These are phyloP conservation scores for Equus przewalskii DNA, from an alignment of 2,113 vertebrate species.

Conservation along the genomic window DNA sequence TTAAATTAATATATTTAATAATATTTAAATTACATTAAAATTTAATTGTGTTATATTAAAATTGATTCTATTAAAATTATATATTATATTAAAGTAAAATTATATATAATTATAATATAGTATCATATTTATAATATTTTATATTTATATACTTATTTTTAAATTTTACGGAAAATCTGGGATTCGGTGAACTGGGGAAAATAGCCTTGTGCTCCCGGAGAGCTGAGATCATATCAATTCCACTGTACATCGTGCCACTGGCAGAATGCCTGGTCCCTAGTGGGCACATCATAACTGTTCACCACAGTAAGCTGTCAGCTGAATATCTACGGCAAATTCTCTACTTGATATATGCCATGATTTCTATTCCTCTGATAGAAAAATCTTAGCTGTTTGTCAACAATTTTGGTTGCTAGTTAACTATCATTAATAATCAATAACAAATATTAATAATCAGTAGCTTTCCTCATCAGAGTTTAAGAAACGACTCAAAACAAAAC, in stretches of 20 bases:
- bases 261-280: too few relatives aligned
- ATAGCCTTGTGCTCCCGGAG: not conserved
- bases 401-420: not conserved
- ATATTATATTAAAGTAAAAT: too few relatives aligned
- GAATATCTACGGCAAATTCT: not conserved
- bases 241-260: not conserved
- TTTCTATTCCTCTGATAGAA: not conserved
- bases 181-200: not conserved
- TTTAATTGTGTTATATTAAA: too few relatives aligned
- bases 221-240: not conserved
- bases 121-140: not conserved
- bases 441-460: not conserved
- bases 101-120: not conserved
- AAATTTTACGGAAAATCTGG: not conserved
- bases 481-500: not conserved
- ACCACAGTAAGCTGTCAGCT: not conserved
- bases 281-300: not conserved
- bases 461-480: slow-evolving; percentile 8
- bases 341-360: not conserved
- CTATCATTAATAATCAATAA: not conserved
- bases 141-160: not conserved
- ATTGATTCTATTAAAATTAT: too few relatives aligned
- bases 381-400: not conserved
- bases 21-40: too few relatives aligned
- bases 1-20: too few relatives aligned